Base-by-base conservation (phyloP, 1,140 invertebrate genomes). In the Drosophila nigrodunni region DNA sequence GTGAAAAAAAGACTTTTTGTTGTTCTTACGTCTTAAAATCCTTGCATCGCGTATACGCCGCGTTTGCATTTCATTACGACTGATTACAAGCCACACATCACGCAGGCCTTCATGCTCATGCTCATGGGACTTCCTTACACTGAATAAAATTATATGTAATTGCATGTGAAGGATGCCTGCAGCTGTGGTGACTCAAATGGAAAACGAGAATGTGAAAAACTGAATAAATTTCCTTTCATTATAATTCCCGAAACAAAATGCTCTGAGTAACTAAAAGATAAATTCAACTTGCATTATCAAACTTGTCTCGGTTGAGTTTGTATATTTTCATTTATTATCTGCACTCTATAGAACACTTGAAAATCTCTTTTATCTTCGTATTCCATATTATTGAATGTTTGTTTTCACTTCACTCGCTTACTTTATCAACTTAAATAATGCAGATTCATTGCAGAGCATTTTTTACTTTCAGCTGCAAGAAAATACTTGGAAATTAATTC, bases 21-120 rank as follows among this genome's bases (percentile, higher is more conserved):
- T 78, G 50, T 37, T 7, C 15, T 30, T 21, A 44, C 25, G 10
- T 30, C 47, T 80, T 80, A 47, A 74, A 49, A 57, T 55, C 59
- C 43, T 65, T 58, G 4, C 64, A 30, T 65, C 65, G 50, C 67
- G 62, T 76, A 82, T 83, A 76, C 76, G 76, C 60, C 10, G 61
- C 67, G 79, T 82, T 83, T 78, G 80, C 68, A 66, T 79, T 79
- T 83, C 64, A 82, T 83, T 83, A 82, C 79, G 58, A 70, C 59
- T 46, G 60, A 43, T 70, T 64, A 76, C 57, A 66, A 58, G 46
- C 67, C 52, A 60, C 43, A 71, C 25, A 15, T 11, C 18, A 59
- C 30, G 2, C 25, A 10, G 10, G 35, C 47, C 9, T 39, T 25
- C 44, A 65, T 65, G 59, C 66, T 25, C 44, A 69, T 60, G 52